Evolutionary conservation across 2,797 vertebrate species (phyloP), one percentile per base, ranked within the genome.

Genomic region (Epinephelus awoara): DNA sequence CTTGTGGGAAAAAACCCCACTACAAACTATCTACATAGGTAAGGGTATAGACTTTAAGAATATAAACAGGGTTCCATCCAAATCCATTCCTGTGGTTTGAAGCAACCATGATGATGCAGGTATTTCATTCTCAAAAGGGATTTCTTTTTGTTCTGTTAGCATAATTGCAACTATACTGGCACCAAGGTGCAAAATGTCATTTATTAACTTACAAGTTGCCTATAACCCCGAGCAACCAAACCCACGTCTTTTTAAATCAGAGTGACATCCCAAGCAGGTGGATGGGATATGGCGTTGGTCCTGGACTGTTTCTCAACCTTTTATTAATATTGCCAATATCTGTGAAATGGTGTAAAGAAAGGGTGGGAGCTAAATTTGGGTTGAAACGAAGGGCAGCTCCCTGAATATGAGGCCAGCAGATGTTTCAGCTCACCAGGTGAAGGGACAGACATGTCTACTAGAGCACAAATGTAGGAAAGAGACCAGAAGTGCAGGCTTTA

Each of bases 1-100:
- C 81, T 90, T 88, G 79, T 89, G 82, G 76, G 71, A 77, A 75
- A 81, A 80, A 17, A 65, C 25, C 19, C 78, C 73, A 89, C 88
- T 89, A 78, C 85, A 86, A 82, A 85, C 64, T 87, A 84, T 90
- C 62, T 77, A 77, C 21, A 10, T 84, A 79, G 72, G 64, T 89
- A 80, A 72, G 38, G 80, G 63, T 86, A 85, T 75, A 88, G 46
- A 80, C 64, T 86, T 80, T 83, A 85, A 70, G 56, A 80, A 52
- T 71, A 86, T 88, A 81, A 87, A 90, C 85, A 87, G 80, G 82
- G 86, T 91, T 87, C 70, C 76, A 86, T 86, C 63, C 71, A 89
- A 75, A 83, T 85, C 63, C 46, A 80, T 66, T 40, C 76, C 68
- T 82, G 57, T 89, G 59, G 70, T 82, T 84, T 75, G 67, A 85